phyloP scores from a whole-genome alignment of 2,797 vertebrate species.

The Australoheros facetus region DNA sequence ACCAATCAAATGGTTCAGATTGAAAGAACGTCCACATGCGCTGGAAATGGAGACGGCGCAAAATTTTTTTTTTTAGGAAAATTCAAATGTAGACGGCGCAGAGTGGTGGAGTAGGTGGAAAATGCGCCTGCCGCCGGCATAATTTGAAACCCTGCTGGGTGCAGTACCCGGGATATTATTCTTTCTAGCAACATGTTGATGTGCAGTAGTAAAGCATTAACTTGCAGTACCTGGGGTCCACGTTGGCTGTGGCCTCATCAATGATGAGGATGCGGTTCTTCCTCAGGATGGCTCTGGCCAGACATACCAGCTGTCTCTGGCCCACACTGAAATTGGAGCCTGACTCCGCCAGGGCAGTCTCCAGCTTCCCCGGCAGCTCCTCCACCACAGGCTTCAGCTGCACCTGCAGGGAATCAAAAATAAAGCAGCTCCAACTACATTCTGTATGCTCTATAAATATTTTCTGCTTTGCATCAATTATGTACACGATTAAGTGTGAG shows the following conservation, averaged over 20 bases:
- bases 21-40: too few relatives aligned
- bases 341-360: constrained; percentile 91
- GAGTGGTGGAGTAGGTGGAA: too few relatives aligned
- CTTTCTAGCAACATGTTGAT: background rate
- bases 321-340: constrained; percentile 97
- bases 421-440: background rate
- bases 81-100: too few relatives aligned
- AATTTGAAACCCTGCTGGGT: background rate
- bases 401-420: constrained; percentile 79
- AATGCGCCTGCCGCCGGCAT: too few relatives aligned
- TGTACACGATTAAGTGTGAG: too few relatives aligned
- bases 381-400: constrained; percentile 90
- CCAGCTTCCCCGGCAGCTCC: constrained; percentile 89
- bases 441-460: background rate
- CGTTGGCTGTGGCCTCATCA: constrained; percentile 96
- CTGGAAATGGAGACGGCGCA: too few relatives aligned
- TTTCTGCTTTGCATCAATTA: background rate
- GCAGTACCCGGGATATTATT: background rate
- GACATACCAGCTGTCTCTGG: constrained; percentile 94
- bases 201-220: background rate
- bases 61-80: too few relatives aligned
- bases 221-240: constrained; percentile 83
- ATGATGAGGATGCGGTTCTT: constrained; percentile 95
- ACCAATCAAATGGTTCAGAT: too few relatives aligned
- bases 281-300: constrained; percentile 92